These are phyloP conservation scores for Drosophila monieri DNA, from an alignment of 2,888 invertebrate genomes.

Conservation along the genomic window DNA sequence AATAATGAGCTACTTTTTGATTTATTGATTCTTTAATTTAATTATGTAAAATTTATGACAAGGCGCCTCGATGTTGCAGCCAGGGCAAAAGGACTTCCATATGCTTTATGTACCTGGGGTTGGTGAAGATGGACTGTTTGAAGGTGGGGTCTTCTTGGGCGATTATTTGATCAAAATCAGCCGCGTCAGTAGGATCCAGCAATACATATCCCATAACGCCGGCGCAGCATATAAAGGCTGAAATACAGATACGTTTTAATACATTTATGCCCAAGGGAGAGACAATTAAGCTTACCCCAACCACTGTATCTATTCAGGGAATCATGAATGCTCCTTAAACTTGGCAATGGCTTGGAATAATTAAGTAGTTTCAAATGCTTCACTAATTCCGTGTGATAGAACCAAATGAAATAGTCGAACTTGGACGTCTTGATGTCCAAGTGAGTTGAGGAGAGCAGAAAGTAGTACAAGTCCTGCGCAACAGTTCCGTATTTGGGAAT, in stretches of 20 bases:
- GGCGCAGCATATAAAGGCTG: slow-evolving; percentile 24
- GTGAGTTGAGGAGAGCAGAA: slow-evolving; percentile 29
- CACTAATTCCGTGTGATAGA: slow-evolving; percentile 31
- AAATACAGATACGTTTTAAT: background rate
- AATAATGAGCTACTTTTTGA: background rate
- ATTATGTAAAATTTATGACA: slow-evolving; percentile 36
- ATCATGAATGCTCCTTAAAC: slow-evolving; percentile 21
- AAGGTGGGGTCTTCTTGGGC: slow-evolving; percentile 53
- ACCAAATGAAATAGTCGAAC: slow-evolving; percentile 43
- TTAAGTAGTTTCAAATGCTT: slow-evolving; percentile 32
- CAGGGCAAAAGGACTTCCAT: slow-evolving; percentile 74
- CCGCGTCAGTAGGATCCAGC: slow-evolving; percentile 62
- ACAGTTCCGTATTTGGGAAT: slow-evolving; percentile 35
- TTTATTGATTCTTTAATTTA: background rate
- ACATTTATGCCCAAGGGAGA: background rate
- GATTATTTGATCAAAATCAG: slow-evolving; percentile 65
- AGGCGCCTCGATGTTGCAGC: slow-evolving; percentile 72
- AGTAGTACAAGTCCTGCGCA: slow-evolving; percentile 38
- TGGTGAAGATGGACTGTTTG: slow-evolving; percentile 55
- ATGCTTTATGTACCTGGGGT: slow-evolving; percentile 72
- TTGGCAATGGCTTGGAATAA: slow-evolving; percentile 30
- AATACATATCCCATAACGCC: slow-evolving; percentile 51
- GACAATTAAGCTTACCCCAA: slow-evolving; percentile 23
- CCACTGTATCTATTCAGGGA: slow-evolving; percentile 31
- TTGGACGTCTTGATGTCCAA: slow-evolving; percentile 27